Conservation (phyloP, 2,797 vertebrate genomes). For the Cyclopterus lumpus region DNA sequence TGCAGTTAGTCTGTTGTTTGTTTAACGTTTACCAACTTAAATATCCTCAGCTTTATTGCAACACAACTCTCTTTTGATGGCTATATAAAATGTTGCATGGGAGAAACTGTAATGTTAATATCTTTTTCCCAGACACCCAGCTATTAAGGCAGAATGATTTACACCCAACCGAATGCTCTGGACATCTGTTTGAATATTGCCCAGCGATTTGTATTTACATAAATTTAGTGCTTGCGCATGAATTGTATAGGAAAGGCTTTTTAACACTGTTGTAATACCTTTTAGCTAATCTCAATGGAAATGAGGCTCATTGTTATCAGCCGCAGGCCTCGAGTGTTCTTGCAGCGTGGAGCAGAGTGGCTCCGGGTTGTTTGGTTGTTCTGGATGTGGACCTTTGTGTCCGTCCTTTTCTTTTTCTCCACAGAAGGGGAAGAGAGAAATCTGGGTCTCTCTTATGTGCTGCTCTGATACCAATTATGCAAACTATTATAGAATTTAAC, state of each 20-base stretch:
- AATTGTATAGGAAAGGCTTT: constrained; percentile 64
- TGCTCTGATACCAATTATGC: constrained; percentile 86
- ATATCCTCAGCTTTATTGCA: constrained; percentile 13
- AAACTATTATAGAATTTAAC: constrained; percentile 87
- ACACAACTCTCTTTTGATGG: constrained; percentile 13
- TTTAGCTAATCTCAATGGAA: constrained; percentile 80
- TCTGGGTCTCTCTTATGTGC: constrained; percentile 72
- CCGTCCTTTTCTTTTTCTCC: constrained; percentile 44
- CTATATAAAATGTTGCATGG: constrained; percentile 18
- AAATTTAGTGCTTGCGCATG: constrained; percentile 60
- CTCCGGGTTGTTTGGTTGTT: constrained; percentile 73
- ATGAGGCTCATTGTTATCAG: constrained; percentile 79
- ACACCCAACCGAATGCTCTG: constrained; percentile 53
- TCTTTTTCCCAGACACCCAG: constrained; percentile 38
- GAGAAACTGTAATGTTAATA: constrained; percentile 39
- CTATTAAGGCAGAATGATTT: constrained; percentile 64
- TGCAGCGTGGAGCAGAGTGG: constrained; percentile 53
- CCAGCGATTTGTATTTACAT: constrained; percentile 64
- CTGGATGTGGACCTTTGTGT: constrained; percentile 74
- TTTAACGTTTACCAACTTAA: background rate
- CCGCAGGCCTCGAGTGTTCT: constrained; percentile 68
- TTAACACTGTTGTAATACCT: constrained; percentile 72
- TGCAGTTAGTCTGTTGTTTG: background rate
- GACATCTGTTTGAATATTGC: constrained; percentile 70
- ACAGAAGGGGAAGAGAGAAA: constrained; percentile 64